These are phyloP conservation scores for Ctenopoma kingsleyae DNA, from an alignment of 2,797 vertebrate species.

Conservation along the genomic window DNA sequence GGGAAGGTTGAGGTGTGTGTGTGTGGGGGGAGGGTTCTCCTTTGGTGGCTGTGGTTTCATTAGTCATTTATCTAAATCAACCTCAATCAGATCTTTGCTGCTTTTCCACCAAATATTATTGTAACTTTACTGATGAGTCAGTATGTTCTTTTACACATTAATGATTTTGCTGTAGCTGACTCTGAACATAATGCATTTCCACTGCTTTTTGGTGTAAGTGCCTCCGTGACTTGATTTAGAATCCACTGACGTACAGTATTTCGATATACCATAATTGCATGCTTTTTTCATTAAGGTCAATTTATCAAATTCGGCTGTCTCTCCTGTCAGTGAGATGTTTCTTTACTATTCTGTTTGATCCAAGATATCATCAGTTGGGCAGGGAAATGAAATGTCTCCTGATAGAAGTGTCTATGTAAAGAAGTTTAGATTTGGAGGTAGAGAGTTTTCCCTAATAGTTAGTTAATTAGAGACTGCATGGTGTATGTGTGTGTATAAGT, in stretches of 20 bases:
- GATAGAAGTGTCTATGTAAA: slow-evolving; percentile 15
- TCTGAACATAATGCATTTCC: slow-evolving; percentile 14
- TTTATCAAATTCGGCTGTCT: slow-evolving; percentile 46
- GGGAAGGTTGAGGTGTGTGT: background rate
- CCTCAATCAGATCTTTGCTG: slow-evolving; percentile 22
- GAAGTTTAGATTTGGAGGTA: background rate
- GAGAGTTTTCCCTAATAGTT: background rate
- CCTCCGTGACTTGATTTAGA: slow-evolving; percentile 27
- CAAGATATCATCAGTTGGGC: slow-evolving; percentile 28
- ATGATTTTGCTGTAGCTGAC: slow-evolving; percentile 29
- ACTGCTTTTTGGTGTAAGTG: slow-evolving; percentile 25
- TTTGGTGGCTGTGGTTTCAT: slow-evolving; percentile 18
- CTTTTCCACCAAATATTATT: slow-evolving; percentile 27
- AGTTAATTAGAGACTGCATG: background rate
- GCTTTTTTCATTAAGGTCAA: slow-evolving; percentile 57
- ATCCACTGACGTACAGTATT: slow-evolving; percentile 28
- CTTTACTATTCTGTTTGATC: slow-evolving; percentile 59
- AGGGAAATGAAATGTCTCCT: slow-evolving; percentile 49
- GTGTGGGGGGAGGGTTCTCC: background rate
- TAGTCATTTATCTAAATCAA: slow-evolving; percentile 36
- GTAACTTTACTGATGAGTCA: slow-evolving; percentile 38
- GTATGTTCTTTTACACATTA: slow-evolving; percentile 32
- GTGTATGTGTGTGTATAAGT: too few species aligned
- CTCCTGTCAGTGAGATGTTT: slow-evolving; percentile 12
- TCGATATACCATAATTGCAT: slow-evolving; percentile 37